Conservation (phyloP, 2,888 invertebrate genomes). For the Acanthococcus lagerstroemiae region DNA sequence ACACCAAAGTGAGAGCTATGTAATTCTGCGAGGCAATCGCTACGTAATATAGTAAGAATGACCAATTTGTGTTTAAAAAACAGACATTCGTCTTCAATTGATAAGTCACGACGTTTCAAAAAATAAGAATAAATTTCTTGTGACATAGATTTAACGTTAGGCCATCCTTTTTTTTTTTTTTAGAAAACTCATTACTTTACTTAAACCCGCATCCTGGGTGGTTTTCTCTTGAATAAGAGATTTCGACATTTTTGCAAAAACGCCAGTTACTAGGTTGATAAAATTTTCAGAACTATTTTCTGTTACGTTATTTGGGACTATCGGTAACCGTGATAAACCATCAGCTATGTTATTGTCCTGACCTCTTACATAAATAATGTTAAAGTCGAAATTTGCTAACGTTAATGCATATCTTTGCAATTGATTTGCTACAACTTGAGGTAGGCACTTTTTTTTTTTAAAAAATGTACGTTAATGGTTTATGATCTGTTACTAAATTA, state of each 20-base stretch:
- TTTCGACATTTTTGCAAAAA: not conserved
- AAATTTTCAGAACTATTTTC: not conserved
- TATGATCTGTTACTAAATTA: constrained; percentile 41
- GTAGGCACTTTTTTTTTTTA: constrained; percentile 7
- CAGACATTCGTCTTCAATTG: not conserved
- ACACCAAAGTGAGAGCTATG: no score
- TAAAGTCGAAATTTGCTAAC: not conserved
- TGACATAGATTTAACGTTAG: not conserved
- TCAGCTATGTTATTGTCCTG: not conserved
- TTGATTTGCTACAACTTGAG: not conserved
- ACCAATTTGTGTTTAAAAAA: no score
- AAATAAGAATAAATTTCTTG: not conserved
- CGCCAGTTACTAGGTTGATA: not conserved
- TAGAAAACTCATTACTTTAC: not conserved
- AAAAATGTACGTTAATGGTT: constrained; percentile 41
- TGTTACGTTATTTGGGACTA: not conserved
- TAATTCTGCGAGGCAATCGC: no score
- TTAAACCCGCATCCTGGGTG: not conserved
- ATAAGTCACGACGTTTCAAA: not conserved
- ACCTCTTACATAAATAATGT: not conserved
- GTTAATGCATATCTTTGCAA: not conserved
- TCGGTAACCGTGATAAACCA: not conserved
- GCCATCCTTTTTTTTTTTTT: not conserved
- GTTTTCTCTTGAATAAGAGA: not conserved
- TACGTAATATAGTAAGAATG: no score